Base-by-base conservation (phyloP, 2,797 vertebrate species). In the Macropus fuliginosus region DNA sequence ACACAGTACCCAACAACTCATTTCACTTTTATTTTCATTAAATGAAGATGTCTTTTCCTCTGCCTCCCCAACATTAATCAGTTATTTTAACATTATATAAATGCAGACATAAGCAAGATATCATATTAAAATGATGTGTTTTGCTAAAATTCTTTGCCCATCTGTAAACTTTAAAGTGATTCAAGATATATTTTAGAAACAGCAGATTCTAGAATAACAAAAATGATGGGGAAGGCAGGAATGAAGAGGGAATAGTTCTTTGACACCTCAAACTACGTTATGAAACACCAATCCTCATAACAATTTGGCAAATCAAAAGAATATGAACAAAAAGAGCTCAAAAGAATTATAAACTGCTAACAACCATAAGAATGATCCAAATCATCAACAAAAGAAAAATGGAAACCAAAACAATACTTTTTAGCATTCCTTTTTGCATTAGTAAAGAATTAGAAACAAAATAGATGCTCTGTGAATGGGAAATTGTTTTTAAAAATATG, bases 171-270 rank as follows among this genome's bases (percentile, higher is more conserved):
- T 46, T 46, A 46, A 81, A 46, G 6, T 81, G 40, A 81, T 56
- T n/a, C 50, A 56, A 55, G 34, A 40, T 50, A 94, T 91, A 94
- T 92, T 94, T 95, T n/a, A 96, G 87, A 96, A 93, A 66, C 4
- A 96, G 34, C 5, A 87, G 54, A 46, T 46, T 81, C 21, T 81
- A 46, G 2, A 46, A 46, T 81, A 81, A 46, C 9, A 46, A 81
- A 66, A 66, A 66, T 66, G 31, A n/a, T 66, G 14, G 14, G 14
- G 4, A 3, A 66, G 24, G 62, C 34, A n/a, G 62, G 34, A n/a
- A 66, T n/a, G 62, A 66, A 66, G 59, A 18, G 5, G 34, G 34
- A n/a, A 66, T n/a, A n/a, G 62, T n/a, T 66, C 31, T 66, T n/a
- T n/a, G 31, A n/a, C 27, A n/a, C 14, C 5, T 66, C 62, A 46